These are phyloP conservation scores for Tenualosa thibaudeaui DNA, from an alignment of 2,797 vertebrate genomes.

Conservation along the genomic window DNA sequence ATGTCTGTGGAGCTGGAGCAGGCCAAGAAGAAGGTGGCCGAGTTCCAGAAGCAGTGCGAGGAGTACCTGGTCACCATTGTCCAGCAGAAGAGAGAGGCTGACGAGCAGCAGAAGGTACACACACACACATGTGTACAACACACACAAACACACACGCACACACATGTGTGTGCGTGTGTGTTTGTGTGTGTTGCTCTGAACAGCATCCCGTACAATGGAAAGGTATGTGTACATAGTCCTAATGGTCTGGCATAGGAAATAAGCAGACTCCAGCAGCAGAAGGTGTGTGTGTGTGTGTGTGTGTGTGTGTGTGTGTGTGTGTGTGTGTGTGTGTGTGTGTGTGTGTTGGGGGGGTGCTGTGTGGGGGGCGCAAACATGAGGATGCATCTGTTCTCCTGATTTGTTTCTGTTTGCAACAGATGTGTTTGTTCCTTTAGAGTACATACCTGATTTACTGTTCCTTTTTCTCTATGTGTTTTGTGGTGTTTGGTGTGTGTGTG, in stretches of 20 bases:
- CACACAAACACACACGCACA: no score
- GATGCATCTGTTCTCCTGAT: background rate
- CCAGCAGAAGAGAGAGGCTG: slow-evolving; percentile 83
- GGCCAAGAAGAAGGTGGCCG: slow-evolving; percentile 81
- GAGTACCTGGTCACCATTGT: slow-evolving; percentile 84
- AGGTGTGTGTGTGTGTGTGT: background rate
- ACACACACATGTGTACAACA: background rate
- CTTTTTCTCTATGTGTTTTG: slow-evolving; percentile 42
- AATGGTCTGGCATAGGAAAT: background rate
- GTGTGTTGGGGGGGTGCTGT: background rate
- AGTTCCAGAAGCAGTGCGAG: slow-evolving; percentile 86
- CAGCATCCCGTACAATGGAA: no score
- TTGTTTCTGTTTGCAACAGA: background rate
- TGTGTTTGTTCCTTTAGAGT: background rate
- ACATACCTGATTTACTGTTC: background rate
- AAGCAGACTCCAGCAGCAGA: background rate
- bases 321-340: background rate
- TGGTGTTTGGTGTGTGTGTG: slow-evolving; percentile 20
- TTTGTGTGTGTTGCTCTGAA: slow-evolving; percentile 23
- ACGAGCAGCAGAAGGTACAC: slow-evolving; percentile 83
- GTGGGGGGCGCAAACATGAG: background rate
- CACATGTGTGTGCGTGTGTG: background rate
- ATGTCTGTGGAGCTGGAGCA: slow-evolving; percentile 87
- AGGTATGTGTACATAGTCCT: background rate
- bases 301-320: no score